Evolutionary conservation across 2,888 invertebrate species (phyloP).

Genomic region (Acleris laterana): DNA sequence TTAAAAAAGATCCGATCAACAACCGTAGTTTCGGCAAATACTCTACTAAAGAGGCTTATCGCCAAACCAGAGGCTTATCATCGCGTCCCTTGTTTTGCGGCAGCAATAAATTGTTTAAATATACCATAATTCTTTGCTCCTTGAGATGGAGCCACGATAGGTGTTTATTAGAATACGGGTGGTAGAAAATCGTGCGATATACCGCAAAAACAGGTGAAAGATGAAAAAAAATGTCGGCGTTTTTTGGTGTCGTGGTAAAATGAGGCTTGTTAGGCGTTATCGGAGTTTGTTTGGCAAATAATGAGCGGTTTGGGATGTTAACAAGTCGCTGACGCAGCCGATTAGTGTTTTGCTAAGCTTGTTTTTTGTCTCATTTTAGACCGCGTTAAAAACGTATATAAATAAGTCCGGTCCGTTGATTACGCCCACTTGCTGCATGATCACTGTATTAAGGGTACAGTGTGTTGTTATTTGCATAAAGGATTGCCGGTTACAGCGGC

Average conservation of each 20-base stretch:
- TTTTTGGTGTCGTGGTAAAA: conserved; percentile 63
- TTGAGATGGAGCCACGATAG: conserved; percentile 73
- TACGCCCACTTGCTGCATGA: conserved; percentile 53
- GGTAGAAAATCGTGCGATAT: conserved; percentile 72
- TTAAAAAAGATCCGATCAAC: conserved; percentile 34
- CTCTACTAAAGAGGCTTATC: conserved; percentile 64
- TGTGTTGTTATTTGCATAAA: conserved; percentile 69
- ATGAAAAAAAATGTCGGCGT: conserved; percentile 59
- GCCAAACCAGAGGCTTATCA: conserved; percentile 73
- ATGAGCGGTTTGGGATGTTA: conserved; percentile 68
- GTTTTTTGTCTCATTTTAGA: conserved; percentile 25
- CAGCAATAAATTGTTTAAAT: conserved; percentile 80
- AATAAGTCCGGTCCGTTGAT: conserved; percentile 38
- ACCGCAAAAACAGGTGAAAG: conserved; percentile 63
- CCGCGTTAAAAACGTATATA: neutral
- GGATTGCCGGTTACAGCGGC: conserved; percentile 62
- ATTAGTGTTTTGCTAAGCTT: conserved; percentile 43
- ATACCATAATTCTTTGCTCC: conserved; percentile 79
- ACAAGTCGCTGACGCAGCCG: conserved; percentile 54
- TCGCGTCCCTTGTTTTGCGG: conserved; percentile 69
- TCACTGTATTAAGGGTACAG: conserved; percentile 61
- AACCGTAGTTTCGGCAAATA: conserved; percentile 60
- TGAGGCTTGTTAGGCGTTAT: conserved; percentile 67
- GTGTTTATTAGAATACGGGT: conserved; percentile 78
- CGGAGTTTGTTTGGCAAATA: conserved; percentile 73